These are phyloP conservation scores for Diachasma alloeum DNA, from an alignment of 1,140 invertebrate species.

Conservation along the genomic window DNA sequence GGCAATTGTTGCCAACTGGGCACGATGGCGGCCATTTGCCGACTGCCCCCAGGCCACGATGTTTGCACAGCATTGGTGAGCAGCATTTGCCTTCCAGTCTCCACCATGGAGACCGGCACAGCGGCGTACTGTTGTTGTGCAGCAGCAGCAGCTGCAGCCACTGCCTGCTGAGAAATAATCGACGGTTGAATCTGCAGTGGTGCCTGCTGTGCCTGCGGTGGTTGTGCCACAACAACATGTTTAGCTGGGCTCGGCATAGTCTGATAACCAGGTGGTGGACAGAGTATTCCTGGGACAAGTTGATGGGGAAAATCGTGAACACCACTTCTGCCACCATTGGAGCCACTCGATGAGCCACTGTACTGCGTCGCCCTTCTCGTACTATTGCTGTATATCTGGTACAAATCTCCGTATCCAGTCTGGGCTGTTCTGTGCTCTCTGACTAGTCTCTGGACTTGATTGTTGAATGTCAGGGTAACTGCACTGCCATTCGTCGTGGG, in stretches of 20 bases:
- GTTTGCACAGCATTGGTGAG: conserved; percentile 80
- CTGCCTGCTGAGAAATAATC: conserved; percentile 74
- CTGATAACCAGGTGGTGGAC: conserved; percentile 84
- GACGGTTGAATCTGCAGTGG: conserved; percentile 75
- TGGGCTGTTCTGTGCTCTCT: conserved; percentile 68
- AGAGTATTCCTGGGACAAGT: conserved; percentile 90
- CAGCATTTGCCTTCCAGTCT: conserved; percentile 76
- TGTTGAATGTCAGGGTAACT: conserved; percentile 89
- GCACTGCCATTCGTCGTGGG: conserved; percentile 80
- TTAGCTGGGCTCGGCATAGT: conserved; percentile 85
- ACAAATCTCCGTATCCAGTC: conserved; percentile 76
- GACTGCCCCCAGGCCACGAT: conserved; percentile 80
- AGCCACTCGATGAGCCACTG: conserved; percentile 57
- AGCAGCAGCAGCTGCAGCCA: conserved; percentile 65
- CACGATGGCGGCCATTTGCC: conserved; percentile 84
- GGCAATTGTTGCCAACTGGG: conserved; percentile 87
- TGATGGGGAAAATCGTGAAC: conserved; percentile 81
- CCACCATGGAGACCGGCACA: conserved; percentile 89
- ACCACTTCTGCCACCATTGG: conserved; percentile 57
- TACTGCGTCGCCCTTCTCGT: conserved; percentile 73
- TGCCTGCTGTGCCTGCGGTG: conserved; percentile 61
- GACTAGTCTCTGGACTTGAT: conserved; percentile 76
- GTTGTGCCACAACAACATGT: conserved; percentile 84
- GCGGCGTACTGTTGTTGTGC: conserved; percentile 82
- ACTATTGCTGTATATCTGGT: conserved; percentile 85